A percentile compares a stretch with the other conserved stretches of the same genome.
phyloP scores from a whole-genome alignment of 30 jellyfish, hydroid and myxozoan genomes.

The Aurelia sp. region DNA sequence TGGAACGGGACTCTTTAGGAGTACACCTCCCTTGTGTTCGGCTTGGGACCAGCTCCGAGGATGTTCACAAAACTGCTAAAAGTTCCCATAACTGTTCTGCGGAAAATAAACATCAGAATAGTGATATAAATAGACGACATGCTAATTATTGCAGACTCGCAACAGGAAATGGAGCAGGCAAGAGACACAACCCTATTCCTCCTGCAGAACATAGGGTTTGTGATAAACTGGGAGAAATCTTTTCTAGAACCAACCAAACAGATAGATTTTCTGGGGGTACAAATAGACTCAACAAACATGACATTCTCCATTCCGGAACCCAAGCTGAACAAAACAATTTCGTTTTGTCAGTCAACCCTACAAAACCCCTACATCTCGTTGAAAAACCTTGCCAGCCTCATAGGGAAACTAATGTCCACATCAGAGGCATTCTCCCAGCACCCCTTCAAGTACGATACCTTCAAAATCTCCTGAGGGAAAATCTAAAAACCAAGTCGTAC shows the following conservation, averaged over 20 bases:
- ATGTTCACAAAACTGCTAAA: not conserved
- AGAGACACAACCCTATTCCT: not conserved
- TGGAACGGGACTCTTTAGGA: not conserved
- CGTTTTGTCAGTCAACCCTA: constrained; percentile 39
- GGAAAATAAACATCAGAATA: constrained; percentile 16
- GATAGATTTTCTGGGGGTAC: constrained; percentile 31
- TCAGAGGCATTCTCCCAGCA: constrained; percentile 39
- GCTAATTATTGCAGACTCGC: constrained; percentile 7
- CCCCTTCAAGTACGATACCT: not conserved
- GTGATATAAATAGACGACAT: constrained; percentile 53
- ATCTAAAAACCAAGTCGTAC: constrained; percentile 19
- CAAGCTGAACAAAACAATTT: not conserved
- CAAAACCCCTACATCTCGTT: constrained; percentile 8
- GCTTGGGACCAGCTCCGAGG: constrained; percentile 2
- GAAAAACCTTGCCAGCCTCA: constrained; percentile 15
- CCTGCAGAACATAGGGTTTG: not conserved
- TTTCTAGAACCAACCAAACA: constrained; percentile 11
- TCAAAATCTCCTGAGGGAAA: constrained; percentile 22
- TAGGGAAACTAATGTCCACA: constrained; percentile 47
- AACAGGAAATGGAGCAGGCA: not conserved
- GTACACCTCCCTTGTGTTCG: not conserved
- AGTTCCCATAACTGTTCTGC: not conserved
- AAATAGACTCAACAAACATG: not conserved
- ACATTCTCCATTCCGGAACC: not conserved
- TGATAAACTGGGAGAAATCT: not conserved